These are phyloP conservation scores for Strigamia transsilvanica DNA, from an alignment of 2,888 invertebrate species.

Conservation along the genomic window DNA sequence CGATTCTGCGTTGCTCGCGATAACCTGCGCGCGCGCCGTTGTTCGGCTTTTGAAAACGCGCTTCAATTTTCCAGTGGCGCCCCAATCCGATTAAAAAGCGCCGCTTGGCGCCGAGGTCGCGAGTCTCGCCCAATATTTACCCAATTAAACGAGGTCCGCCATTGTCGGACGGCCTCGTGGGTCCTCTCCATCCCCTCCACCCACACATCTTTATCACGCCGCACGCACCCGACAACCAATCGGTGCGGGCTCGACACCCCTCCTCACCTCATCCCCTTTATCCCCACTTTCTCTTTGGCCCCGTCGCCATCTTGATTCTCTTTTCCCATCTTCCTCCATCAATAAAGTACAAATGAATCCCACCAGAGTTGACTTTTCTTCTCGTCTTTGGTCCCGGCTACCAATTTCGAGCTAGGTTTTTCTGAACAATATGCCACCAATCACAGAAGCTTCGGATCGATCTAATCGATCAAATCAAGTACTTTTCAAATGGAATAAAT, in stretches of 20 bases:
- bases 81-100: constrained; percentile 52
- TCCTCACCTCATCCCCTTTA: constrained; percentile 27
- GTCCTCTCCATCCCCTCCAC: constrained; percentile 12
- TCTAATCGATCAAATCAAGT: background rate
- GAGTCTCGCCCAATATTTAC: constrained; percentile 53
- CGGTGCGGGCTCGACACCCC: background rate
- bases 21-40: constrained; percentile 50
- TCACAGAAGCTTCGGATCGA: background rate
- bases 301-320: constrained; percentile 26
- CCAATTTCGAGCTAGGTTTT: constrained; percentile 12
- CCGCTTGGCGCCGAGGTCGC: constrained; percentile 39
- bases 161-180: constrained; percentile 33
- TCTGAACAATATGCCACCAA: constrained; percentile 16
- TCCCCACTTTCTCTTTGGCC: background rate
- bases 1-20: constrained; percentile 50
- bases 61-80: constrained; percentile 50
- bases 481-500: constrained; percentile 5
- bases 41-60: constrained; percentile 52
- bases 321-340: constrained; percentile 22
- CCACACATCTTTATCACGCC: constrained; percentile 38
- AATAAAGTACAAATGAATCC: constrained; percentile 38
- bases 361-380: constrained; percentile 27
- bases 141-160: constrained; percentile 53
- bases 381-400: constrained; percentile 5
- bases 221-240: constrained; percentile 37